Base-by-base conservation (phyloP, 2,888 invertebrate species). In the Smittia sp. region DNA sequence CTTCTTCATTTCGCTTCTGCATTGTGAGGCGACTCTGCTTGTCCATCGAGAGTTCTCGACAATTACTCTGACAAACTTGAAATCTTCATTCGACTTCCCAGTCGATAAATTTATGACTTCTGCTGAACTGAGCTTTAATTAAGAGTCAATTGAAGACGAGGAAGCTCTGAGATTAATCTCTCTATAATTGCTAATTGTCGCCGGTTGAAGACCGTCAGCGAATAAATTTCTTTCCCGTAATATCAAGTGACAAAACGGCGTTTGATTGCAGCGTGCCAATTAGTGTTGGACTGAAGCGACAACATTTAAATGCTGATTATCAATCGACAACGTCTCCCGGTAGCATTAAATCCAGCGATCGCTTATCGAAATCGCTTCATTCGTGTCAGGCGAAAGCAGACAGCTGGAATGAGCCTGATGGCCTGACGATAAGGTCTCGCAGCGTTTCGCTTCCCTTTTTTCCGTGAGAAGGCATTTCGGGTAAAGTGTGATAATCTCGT, bases 401-500 rank as follows among this genome's bases (percentile, higher is more conserved):
- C n/a, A n/a, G n/a, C n/a, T n/a, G n/a, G n/a, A n/a, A n/a, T n/a
- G n/a, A n/a, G n/a, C n/a, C n/a, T n/a, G n/a, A n/a, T n/a, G n/a
- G n/a, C n/a, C 32, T 6, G 32, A 32, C 9, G 32, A 6, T 32
- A 9, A 32, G 32, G 3, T 32, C 32, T 32, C 32, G 3, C 32
- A 6, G 32, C 32, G 32, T 32, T 32, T 32, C 9, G 9, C 9
- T 32, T 32, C 32, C 32, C 32, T 9, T 32, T 32, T 32, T 32
- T n/a, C n/a, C 32, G 32, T 32, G 32, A 3, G 9, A 9, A 32
- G 32, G 32, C 3, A 32, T 32, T 32, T 32, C 32, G 32, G 32
- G 7, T 68, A 72, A 72, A 72, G 72, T 72, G 72, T 72, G 72
- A 72, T 72, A 72, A 58, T 72, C 72, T 72, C 69, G 27, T 54